Percentiles rank a stretch among this genome's conserved stretches.
Evolutionary conservation across 2,888 invertebrate genomes (phyloP).

Genomic region (Acrobasis consociella): DNA sequence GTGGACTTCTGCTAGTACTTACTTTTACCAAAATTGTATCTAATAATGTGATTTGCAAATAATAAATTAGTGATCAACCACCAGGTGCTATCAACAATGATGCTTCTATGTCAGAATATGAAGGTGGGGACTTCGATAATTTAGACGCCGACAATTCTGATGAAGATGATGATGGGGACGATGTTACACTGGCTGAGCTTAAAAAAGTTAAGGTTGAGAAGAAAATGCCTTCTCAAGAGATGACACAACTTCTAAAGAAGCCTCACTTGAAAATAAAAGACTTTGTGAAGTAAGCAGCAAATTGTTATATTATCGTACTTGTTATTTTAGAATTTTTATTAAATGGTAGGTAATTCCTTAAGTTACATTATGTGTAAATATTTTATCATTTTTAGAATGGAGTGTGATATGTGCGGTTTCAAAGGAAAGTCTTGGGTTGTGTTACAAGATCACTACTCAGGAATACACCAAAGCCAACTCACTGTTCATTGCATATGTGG

Average conservation of each 20-base stretch:
- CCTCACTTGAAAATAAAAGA: constrained; percentile 66
- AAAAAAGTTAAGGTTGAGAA: constrained; percentile 57
- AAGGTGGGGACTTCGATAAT: constrained; percentile 8
- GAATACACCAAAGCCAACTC: constrained; percentile 12
- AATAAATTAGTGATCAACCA: not conserved
- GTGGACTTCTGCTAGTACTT: too few species aligned
- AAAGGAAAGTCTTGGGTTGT: constrained; percentile 17
- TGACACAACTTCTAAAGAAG: constrained; percentile 55
- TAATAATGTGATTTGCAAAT: too few species aligned
- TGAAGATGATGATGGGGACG: constrained; percentile 40
- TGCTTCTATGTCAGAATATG: constrained; percentile 45
- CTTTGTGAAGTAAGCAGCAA: constrained; percentile 45
- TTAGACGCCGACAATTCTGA: constrained; percentile 23
- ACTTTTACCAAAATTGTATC: too few species aligned
- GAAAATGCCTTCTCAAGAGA: constrained; percentile 48
- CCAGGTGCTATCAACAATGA: constrained; percentile 52
- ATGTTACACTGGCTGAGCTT: constrained; percentile 62
- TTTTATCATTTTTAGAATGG: constrained; percentile 9
- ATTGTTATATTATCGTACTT: too few species aligned
- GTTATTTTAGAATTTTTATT: too few species aligned
- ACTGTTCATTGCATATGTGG: constrained; percentile 15
- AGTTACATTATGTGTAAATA: not conserved
- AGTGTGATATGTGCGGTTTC: constrained; percentile 15
- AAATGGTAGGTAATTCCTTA: not conserved
- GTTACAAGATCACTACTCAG: constrained; percentile 10